Base-by-base conservation (phyloP, 2,797 vertebrate genomes). In the Micromesistius poutassou region DNA sequence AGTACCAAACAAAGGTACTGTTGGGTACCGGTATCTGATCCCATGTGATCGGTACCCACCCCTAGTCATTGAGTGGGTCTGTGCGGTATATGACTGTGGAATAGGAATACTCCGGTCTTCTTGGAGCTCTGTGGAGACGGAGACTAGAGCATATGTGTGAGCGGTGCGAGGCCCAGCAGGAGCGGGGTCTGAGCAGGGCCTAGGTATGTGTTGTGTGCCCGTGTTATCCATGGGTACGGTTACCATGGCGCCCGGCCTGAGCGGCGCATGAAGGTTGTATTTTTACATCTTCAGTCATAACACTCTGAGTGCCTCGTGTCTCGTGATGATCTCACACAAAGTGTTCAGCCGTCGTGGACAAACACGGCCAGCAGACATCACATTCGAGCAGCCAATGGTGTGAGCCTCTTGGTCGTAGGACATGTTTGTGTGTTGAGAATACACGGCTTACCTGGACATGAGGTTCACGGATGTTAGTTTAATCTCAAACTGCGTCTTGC, bases 261-360 rank as follows among this genome's bases (percentile, higher is more conserved):
- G 4, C 30, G 38, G 25, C 38, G 30, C 14, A 70, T 9, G 10
- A 72, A 42, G 36, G 62, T 36, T 77, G 16, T 50, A 25, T 30
- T 50, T 72, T 76, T 22, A 46, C 76, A 46, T 76, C 31, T 28
- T 19, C 46, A 74, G 75, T 66, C 71, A 79, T 73, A 72, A 72
- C 35, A 73, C 74, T 55, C 13, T 38, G 36, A 62, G 42, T 19
- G 70, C 42, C 72, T 30, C 10, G 22, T 72, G 75, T 76, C 70
- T 76, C 30, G 46, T 66, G 74, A 73, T 76, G 13, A 66, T 75
- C 72, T 76, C 42, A 70, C n/a, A 74, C 68, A 72, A n/a, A 28
- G 62, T 36, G 73, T 4, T 74, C 38, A 36, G 25, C 62, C n/a
- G 9, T 68, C 62, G 25, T 40, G 31, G 78, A 36, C 30, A 14